Base-by-base conservation (phyloP, 2,888 invertebrate species). In the Leptogaster cylindrica region DNA sequence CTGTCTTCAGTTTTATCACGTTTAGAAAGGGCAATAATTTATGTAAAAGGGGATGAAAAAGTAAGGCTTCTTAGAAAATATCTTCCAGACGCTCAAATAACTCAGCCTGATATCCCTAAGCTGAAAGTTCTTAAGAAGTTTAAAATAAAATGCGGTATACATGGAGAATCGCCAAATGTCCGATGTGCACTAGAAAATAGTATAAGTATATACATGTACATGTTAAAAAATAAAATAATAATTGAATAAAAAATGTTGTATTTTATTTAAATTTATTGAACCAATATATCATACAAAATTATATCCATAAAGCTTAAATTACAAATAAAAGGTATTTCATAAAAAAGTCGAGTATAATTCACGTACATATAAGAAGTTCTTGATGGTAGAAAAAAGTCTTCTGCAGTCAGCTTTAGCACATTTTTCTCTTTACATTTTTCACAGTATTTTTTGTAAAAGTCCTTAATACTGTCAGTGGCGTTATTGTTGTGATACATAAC, bases 11-110 rank as follows among this genome's bases (percentile, higher is more conserved):
- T 51, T 1, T 25, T 51, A 51, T 25, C 27, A 6, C n/a, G 6
- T 10, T 25, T 51, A 6, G 5, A 7, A n/a, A 2, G 2, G 25
- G 25, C 5, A n/a, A 51, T 16, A 27, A 51, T 27, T n/a, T 28
- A 51, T 27, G 4, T 51, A 14, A 25, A 51, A 51, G 51, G 51
- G 4, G n/a, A n/a, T 3, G 12, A 51, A 27, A 51, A 51, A 28
- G 27, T n/a, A 7, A 2, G 16, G 12, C 12, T 51, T 25, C 5
- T 51, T 27, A 2, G 12, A 51, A 51, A 12, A 27, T 27, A 51
- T 12, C 25, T 51, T 5, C 46, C 46, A 2, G n/a, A 46, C 6
- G 18, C 20, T 14, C 3, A 14, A 41, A 41, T 41, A n/a, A 48
- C 18, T 5, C 3, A 48, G 5, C 23, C 23, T 5, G 18, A 16